Evolutionary conservation across 2,797 vertebrate species (phyloP).

Genomic region (Gymnothorax javanicus): DNA sequence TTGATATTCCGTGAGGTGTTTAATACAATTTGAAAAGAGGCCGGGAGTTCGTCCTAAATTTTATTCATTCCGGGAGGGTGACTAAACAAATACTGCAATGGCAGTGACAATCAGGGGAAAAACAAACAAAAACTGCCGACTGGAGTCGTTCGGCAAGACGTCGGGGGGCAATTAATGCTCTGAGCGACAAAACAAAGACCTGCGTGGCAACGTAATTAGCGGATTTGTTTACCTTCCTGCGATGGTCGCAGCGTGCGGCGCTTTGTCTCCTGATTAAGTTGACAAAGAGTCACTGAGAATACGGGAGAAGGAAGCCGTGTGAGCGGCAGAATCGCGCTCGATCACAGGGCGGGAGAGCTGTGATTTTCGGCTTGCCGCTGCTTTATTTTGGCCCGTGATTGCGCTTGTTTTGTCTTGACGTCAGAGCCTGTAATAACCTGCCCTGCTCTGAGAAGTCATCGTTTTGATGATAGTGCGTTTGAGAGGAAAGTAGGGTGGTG

Average conservation of each 20-base stretch:
- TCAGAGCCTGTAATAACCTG: neutral
- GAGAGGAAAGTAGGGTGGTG: neutral
- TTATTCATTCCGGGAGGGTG: slow-evolving; percentile 7
- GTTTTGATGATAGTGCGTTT: neutral
- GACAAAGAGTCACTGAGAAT: slow-evolving; percentile 26
- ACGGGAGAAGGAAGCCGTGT: no score
- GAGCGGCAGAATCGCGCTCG: neutral
- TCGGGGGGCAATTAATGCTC: slow-evolving; percentile 70
- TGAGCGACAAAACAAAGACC: slow-evolving; percentile 73
- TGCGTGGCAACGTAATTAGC: slow-evolving; percentile 77
- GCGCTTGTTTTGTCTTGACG: neutral
- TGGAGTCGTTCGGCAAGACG: slow-evolving; percentile 19
- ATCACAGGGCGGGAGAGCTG: neutral
- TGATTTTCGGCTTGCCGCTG: neutral
- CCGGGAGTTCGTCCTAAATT: neutral
- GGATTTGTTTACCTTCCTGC: slow-evolving; percentile 71
- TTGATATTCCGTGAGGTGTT: slow-evolving; percentile 62
- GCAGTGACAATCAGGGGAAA: slow-evolving; percentile 13
- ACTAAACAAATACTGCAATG: neutral
- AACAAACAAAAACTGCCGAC: neutral
- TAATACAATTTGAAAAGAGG: slow-evolving; percentile 2
- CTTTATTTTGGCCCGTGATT: neutral
- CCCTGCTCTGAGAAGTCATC: no score
- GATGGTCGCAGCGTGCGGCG: slow-evolving; percentile 57
- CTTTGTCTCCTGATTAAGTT: slow-evolving; percentile 57